Conservation (phyloP, 2,113 vertebrate species). For the Scopus umbretta region DNA sequence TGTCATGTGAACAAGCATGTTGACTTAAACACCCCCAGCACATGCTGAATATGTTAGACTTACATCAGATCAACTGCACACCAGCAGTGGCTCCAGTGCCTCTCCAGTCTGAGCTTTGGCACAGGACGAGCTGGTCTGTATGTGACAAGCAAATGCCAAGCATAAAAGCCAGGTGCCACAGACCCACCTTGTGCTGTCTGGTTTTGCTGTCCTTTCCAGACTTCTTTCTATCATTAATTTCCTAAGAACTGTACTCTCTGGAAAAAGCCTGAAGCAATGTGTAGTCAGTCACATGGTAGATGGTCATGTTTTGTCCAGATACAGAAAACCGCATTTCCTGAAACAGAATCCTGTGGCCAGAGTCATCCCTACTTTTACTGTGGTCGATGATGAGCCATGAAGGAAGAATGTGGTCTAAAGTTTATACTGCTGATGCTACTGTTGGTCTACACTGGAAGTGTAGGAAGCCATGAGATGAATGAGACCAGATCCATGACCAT, state of each 20-base stretch:
- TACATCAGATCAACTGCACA: neutral
- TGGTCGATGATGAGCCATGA: neutral
- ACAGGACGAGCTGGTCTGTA: neutral
- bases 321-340: neutral
- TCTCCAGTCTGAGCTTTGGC: neutral
- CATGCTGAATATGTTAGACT: accelerated
- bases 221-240: neutral
- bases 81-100: neutral
- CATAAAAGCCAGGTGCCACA: neutral
- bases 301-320: neutral
- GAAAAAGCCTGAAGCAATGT: neutral
- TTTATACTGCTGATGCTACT: neutral
- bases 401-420: neutral
- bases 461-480: neutral
- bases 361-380: neutral
- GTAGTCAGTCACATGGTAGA: neutral
- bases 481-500: neutral
- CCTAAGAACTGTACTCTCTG: neutral
- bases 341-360: neutral
- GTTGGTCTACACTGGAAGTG: neutral
- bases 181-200: neutral
- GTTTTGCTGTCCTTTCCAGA: neutral
- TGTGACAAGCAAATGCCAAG: neutral
- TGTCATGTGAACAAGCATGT: accelerated
- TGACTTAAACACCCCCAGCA: neutral